Evolutionary conservation across 2,113 vertebrate species (phyloP).

Genomic region (Pomatostomus ruficeps): DNA sequence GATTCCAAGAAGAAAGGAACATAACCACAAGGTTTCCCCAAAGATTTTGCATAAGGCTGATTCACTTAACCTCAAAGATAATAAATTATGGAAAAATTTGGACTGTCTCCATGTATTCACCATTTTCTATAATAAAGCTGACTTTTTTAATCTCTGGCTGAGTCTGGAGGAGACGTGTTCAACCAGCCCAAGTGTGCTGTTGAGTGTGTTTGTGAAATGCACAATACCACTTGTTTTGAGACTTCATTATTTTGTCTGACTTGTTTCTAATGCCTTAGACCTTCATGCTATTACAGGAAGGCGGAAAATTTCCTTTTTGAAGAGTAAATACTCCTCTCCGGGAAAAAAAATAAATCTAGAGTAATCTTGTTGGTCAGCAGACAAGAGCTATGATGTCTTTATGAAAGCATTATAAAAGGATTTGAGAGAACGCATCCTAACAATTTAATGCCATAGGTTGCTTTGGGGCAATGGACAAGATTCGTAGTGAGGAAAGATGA

Average conservation of each 20-base stretch:
- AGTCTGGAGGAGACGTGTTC: background rate
- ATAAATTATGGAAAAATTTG: conserved; percentile 23
- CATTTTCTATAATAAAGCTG: background rate
- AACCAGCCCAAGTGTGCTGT: background rate
- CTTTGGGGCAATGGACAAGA: background rate
- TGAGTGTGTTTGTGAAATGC: conserved; percentile 7
- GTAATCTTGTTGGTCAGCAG: background rate
- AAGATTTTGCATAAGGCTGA: conserved; percentile 39
- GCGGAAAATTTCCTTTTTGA: background rate
- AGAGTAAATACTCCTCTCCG: background rate
- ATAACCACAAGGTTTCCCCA: conserved; percentile 16
- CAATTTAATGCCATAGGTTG: background rate
- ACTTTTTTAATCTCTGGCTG: background rate
- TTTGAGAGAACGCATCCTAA: background rate
- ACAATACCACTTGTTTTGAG: background rate
- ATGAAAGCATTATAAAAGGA: background rate
- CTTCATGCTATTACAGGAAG: background rate
- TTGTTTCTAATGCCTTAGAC: background rate
- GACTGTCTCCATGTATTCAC: background rate
- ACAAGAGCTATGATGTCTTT: background rate
- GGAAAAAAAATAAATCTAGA: background rate
- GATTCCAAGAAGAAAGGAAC: conserved; percentile 51
- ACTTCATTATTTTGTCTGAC: background rate
- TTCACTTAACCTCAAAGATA: conserved; percentile 26
- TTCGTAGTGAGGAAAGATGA: background rate